Percentiles rank a stretch among this genome's conserved stretches.
These are phyloP conservation scores for Chelonus insularis DNA, from an alignment of 1,140 invertebrate genomes.

Conservation along the genomic window DNA sequence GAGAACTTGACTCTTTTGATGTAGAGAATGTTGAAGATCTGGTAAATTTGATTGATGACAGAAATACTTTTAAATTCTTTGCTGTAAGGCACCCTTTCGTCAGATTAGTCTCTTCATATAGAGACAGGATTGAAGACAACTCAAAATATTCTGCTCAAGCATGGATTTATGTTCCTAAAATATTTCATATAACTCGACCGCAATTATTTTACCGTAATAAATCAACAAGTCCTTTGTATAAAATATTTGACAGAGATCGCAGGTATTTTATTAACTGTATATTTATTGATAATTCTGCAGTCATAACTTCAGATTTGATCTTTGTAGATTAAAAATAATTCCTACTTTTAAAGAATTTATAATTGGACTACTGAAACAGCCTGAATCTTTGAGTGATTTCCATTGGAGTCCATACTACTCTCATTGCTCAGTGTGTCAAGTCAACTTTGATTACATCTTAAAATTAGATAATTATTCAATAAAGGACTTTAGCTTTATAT, in stretches of 20 bases:
- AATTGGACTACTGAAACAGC: constrained; percentile 47
- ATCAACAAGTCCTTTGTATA: constrained; percentile 36
- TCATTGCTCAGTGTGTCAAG: constrained; percentile 51
- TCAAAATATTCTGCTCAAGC: constrained; percentile 51
- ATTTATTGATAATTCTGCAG: neutral
- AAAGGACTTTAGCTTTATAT: constrained; percentile 42
- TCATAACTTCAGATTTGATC: neutral
- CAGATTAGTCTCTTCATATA: constrained; percentile 60
- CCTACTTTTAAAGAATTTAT: constrained; percentile 56
- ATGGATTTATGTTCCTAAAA: constrained; percentile 52
- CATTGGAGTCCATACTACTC: constrained; percentile 53
- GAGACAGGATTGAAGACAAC: constrained; percentile 59
- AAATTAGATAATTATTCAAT: constrained; percentile 48
- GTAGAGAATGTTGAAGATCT: constrained; percentile 39
- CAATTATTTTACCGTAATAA: constrained; percentile 45
- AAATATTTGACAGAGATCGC: constrained; percentile 47
- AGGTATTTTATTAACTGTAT: constrained; percentile 35
- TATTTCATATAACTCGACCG: constrained; percentile 52
- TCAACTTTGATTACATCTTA: constrained; percentile 49
- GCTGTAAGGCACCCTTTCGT: constrained; percentile 61
- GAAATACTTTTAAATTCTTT: constrained; percentile 52
- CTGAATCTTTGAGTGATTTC: constrained; percentile 44
- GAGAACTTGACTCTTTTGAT: constrained; percentile 45
- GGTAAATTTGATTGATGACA: constrained; percentile 34
- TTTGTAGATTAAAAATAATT: constrained; percentile 51